A percentile compares a stretch with the other conserved stretches of the same genome.
Conservation (phyloP, 1,140 invertebrate species). For the Gonatopus flavifemur region DNA sequence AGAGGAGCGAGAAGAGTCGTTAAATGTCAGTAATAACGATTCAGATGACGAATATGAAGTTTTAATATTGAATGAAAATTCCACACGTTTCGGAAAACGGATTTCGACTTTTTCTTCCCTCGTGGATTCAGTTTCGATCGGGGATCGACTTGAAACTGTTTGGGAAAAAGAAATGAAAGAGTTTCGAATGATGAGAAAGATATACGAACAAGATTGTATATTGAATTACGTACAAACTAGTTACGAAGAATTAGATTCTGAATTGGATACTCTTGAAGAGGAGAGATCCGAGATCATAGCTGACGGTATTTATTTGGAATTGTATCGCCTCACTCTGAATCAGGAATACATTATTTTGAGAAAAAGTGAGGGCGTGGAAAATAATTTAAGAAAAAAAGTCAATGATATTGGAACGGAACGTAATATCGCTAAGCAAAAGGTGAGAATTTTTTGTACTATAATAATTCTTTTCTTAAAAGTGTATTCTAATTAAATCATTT, state of each 20-base stretch:
- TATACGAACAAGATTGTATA: constrained; percentile 68
- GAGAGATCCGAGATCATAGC: constrained; percentile 66
- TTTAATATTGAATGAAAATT: constrained; percentile 32
- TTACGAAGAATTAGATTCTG: constrained; percentile 68
- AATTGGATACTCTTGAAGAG: constrained; percentile 63
- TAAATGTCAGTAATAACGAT: constrained; percentile 23
- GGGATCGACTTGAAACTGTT: constrained; percentile 28
- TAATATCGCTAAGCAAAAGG: constrained; percentile 1
- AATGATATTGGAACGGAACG: constrained; percentile 27
- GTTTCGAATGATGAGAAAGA: constrained; percentile 40
- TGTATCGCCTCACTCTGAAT: constrained; percentile 73
- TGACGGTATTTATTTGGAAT: constrained; percentile 65
- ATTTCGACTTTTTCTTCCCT: not conserved
- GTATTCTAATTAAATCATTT: constrained; percentile 1
- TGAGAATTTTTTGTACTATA: no score
- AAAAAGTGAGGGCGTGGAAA: constrained; percentile 74
- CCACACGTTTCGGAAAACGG: not conserved
- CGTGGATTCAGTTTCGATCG: constrained; percentile 3
- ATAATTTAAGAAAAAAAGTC: constrained; percentile 60
- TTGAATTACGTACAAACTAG: constrained; percentile 61
- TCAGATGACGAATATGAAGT: constrained; percentile 46
- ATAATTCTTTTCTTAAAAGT: constrained; percentile 3
- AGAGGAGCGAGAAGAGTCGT: constrained; percentile 28
- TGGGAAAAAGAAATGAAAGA: constrained; percentile 50
- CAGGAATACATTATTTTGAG: constrained; percentile 78